Base-by-base conservation (phyloP, 2,797 vertebrate genomes). In the Megaceryle alcyon region DNA sequence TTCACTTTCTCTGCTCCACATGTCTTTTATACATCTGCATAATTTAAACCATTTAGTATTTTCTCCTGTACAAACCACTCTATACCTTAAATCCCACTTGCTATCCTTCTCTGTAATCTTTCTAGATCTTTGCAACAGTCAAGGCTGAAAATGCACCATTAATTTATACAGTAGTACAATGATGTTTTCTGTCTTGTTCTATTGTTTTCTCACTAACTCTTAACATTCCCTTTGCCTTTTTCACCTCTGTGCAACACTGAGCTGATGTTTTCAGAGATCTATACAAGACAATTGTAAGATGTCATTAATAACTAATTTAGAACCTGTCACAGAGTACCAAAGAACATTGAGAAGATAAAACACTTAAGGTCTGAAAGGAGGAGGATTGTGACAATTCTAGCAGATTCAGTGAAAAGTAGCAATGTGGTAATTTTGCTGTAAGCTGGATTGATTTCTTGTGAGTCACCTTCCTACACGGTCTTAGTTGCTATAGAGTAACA, bases 1-100 rank as follows among this genome's bases (percentile, higher is more conserved):
- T 57, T 59, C 59, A 35, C 54, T 84, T 88, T 90, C 81, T 84
- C 37, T 79, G 29, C 66, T 88, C 66, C 59, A 69, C 49, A 6
- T 0, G 4, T 61, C 61, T 86, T 92, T 81, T 72, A 84, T 33
- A 88, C 44, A 70, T 48, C 56, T 29, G 6, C 54, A 59, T 53
- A 93, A 56, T 31, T 88, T 46, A 88, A 96, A 86, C 54, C 22
- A 63, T 72, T 90, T 68, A 88, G 59, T 79, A 84, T 19, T 93
- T 92, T 70, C 26, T 86, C 26, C 2, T 26, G 13, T 43, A 59
- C 59, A 72, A 95, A 69, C 13, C 16, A 65, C 43, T 28, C 28
- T 57, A 29, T 75, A 43, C 21, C 70, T 93, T 87, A 86, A 91
- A 76, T 76, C 66, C 79, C 25, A 39, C 37, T 86, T 65, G 9